These are phyloP conservation scores for Strongylocentrotus purpuratus DNA, from an alignment of 35 echinoderm and acorn worm genomes.

Conservation along the genomic window DNA sequence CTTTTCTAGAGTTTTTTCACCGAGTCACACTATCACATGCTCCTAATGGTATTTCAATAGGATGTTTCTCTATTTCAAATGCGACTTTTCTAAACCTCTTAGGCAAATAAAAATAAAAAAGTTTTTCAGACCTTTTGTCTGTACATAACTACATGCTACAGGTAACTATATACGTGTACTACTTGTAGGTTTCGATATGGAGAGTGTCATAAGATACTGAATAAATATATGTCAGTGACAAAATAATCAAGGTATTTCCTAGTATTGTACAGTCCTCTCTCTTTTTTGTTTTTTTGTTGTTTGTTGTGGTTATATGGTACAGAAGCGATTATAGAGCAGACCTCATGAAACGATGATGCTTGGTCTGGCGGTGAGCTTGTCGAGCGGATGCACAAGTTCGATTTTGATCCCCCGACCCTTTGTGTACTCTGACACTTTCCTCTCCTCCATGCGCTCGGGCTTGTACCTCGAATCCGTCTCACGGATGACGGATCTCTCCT, in stretches of 20 bases:
- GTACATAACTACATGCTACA: slow-evolving; percentile 43
- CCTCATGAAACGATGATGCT: slow-evolving; percentile 90
- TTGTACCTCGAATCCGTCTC: slow-evolving; percentile 44
- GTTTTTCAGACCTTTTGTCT: not conserved
- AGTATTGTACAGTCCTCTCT: slow-evolving; percentile 35
- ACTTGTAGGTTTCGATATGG: not conserved
- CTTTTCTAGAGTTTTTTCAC: slow-evolving; percentile 9
- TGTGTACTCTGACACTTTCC: slow-evolving; percentile 45
- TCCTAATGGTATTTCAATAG: not conserved
- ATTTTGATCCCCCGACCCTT: slow-evolving; percentile 73
- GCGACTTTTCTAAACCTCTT: not conserved
- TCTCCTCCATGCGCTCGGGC: slow-evolving; percentile 23
- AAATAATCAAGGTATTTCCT: slow-evolving; percentile 48
- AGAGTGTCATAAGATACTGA: slow-evolving; percentile 1
- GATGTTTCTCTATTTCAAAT: not conserved
- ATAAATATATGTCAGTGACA: slow-evolving; percentile 53
- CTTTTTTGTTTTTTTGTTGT: not conserved
- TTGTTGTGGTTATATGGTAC: not conserved
- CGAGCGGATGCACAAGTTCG: slow-evolving; percentile 88
- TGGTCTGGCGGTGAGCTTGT: slow-evolving; percentile 81
- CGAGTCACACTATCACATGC: not conserved
- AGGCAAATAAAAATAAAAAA: not conserved
- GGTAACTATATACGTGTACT: not conserved
- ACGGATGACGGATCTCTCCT: slow-evolving; percentile 48
- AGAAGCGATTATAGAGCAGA: not conserved